Conservation (phyloP, 2,888 invertebrate genomes). For the Dorcus parallelipipedus region DNA sequence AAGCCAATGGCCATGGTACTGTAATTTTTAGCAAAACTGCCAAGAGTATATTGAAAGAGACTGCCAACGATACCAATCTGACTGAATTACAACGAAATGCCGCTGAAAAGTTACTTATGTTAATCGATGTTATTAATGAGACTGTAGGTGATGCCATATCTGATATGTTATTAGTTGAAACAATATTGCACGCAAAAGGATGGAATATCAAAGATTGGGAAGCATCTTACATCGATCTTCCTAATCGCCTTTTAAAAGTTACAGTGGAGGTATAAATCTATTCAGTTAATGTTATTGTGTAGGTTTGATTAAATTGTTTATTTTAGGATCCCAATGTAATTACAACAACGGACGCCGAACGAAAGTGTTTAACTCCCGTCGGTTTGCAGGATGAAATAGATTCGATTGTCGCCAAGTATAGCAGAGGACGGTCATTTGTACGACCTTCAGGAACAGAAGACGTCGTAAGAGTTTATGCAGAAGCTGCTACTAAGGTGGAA, state of each 20-base stretch:
- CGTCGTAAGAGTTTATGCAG: slow-evolving; percentile 92
- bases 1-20: slow-evolving; percentile 99
- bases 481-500: slow-evolving; percentile 74
- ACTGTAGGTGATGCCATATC: slow-evolving; percentile 97
- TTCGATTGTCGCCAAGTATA: slow-evolving; percentile 63
- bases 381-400: slow-evolving; percentile 83
- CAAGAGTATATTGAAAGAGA: slow-evolving; percentile 55
- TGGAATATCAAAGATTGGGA: slow-evolving; percentile 82
- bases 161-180: slow-evolving; percentile 91
- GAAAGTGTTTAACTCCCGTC: slow-evolving; percentile 73
- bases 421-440: slow-evolving; percentile 81
- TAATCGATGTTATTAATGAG: slow-evolving; percentile 88
- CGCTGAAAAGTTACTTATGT: slow-evolving; percentile 60
- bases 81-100: slow-evolving; percentile 50
- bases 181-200: slow-evolving; percentile 77
- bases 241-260: slow-evolving; percentile 85
- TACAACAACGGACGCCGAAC: slow-evolving; percentile 84
- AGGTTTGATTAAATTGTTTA: not conserved
- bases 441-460: slow-evolving; percentile 98
- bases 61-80: slow-evolving; percentile 40
- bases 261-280: slow-evolving; percentile 60
- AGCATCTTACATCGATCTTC: slow-evolving; percentile 77
- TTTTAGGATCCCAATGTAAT: slow-evolving; percentile 76
- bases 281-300: not conserved
- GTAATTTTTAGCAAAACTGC: slow-evolving; percentile 76